A percentile compares a stretch with the other conserved stretches of the same genome.
Evolutionary conservation across 2,797 vertebrate genomes (phyloP).

Genomic region (Pseudopleuronectes americanus): DNA sequence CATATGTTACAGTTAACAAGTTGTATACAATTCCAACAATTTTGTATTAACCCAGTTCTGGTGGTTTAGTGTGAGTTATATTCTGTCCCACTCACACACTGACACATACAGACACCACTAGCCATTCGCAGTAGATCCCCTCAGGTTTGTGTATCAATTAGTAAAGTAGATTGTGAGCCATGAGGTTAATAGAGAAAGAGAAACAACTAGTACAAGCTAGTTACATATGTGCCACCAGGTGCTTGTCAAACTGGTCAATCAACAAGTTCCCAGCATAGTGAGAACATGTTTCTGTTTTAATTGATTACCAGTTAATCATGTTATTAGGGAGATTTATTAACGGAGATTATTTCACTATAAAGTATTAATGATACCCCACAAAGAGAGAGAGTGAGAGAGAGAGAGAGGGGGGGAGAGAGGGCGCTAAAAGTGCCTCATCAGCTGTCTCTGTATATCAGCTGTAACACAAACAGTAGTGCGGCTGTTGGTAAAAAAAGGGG

Average conservation of each 20-base stretch:
- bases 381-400: too few relatives aligned
- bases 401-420: too few relatives aligned
- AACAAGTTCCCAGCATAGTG: neutral
- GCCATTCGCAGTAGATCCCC: slow-evolving; percentile 13
- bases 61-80: neutral
- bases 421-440: slow-evolving; percentile 49
- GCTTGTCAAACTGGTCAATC: neutral
- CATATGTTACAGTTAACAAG: neutral
- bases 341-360: too few relatives aligned
- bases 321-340: too few relatives aligned
- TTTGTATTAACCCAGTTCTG: neutral
- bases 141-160: slow-evolving; percentile 9
- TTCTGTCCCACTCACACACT: neutral
- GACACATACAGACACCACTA: too few relatives aligned
- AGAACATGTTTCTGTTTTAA: neutral
- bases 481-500: slow-evolving; percentile 20
- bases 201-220: neutral
- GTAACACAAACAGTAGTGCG: slow-evolving; percentile 46
- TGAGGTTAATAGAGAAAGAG: too few relatives aligned
- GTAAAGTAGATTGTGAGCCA: slow-evolving; percentile 6
- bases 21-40: neutral
- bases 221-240: neutral
- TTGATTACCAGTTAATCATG: neutral
- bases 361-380: too few relatives aligned
- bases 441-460: slow-evolving; percentile 53